A percentile compares a stretch with the other conserved stretches of the same genome.
phyloP scores from a whole-genome alignment of 2,113 vertebrate species.

The Pseudorectes ferrugineus region DNA sequence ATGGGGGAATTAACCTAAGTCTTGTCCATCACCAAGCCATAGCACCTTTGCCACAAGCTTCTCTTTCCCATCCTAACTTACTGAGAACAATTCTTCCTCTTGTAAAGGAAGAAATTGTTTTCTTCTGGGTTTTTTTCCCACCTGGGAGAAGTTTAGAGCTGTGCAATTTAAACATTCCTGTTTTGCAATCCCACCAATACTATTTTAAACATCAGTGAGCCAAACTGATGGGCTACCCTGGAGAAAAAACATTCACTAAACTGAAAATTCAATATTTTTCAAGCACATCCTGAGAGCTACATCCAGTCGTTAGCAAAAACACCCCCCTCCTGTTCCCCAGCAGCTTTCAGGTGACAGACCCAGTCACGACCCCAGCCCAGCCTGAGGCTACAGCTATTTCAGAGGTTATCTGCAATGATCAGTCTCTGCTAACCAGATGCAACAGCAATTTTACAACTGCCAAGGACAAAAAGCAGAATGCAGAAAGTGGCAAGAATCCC shows the following conservation, averaged over 20 bases:
- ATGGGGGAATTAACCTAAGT: not conserved
- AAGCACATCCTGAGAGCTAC: not conserved
- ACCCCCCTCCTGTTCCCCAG: not conserved
- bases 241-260: not conserved
- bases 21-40: not conserved
- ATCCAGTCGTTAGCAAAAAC: accelerated
- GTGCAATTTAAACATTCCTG: not conserved
- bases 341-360: not conserved
- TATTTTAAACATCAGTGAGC: not conserved
- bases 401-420: not conserved
- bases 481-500: not conserved
- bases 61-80: not conserved
- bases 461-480: not conserved
- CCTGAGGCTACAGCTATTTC: not conserved
- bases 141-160: not conserved
- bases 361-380: not conserved
- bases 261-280: not conserved
- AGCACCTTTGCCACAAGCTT: not conserved
- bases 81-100: not conserved
- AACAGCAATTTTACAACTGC: not conserved
- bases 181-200: not conserved
- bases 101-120: not conserved
- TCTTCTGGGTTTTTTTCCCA: not conserved
- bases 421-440: not conserved
- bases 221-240: not conserved